Base-by-base conservation (phyloP, 2,888 invertebrate species). In the Thera obeliscata region DNA sequence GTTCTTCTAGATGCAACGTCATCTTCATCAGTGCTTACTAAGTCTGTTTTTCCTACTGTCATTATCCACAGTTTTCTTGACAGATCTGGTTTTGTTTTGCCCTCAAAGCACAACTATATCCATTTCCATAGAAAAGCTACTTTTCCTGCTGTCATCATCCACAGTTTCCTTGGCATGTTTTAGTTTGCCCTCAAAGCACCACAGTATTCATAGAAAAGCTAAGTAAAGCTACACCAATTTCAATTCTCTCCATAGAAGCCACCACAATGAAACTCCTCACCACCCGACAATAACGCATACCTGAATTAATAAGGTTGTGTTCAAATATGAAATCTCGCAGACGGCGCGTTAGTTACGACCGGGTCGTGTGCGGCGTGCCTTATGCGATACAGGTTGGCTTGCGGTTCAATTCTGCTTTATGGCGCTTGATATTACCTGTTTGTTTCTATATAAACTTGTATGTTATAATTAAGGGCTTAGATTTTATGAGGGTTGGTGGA, bases 301-400 rank as follows among this genome's bases (percentile, higher is more conserved):
- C 83, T 84, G 84, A 80, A 83, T 83, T 79, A 81, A 76, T 81
- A 80, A 78, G 70, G 73, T 63, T 71, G 72, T 74, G 76, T 76
- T 79, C 77, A 80, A 81, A 80, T 79, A 81, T 81, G 81, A 67
- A 63, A 76, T 77, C 72, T 65, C 41, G 72, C 79, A 76, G 73
- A 76, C 80, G 80, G 76, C 70, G 78, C 79, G 73, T 77, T 81
- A 84, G 80, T 81, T 79, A 85, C 80, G 80, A 75, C 56, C 76
- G 75, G 64, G 64, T 72, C 81, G 81, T 80, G 83, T 74, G 77
- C 66, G 61, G 74, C 72, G 69, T 66, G 78, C 77, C 73, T 76
- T 73, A 75, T 72, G 46, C 56, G 61, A 49, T 35, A 52, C 64
- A 64, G 64, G 61, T 61, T 46, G 60, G 49, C 9, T 62, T 63